phyloP scores from a whole-genome alignment of 1,140 invertebrate species.

The Stegodyphus mimosarum region DNA sequence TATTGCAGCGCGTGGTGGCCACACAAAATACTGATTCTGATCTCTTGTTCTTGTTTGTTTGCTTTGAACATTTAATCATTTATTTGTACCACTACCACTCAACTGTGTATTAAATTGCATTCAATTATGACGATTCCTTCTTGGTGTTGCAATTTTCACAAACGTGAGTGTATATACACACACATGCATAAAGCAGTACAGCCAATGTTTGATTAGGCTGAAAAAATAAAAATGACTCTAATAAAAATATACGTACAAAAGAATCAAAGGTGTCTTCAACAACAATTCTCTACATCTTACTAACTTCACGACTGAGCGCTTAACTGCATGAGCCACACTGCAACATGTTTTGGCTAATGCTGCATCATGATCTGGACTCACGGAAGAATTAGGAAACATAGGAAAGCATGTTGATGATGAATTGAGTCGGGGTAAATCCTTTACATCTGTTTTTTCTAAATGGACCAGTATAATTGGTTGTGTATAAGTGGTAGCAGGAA shows the following conservation, averaged over 20 bases:
- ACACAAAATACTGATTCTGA: too few species aligned
- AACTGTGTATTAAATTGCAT: too few species aligned
- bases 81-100: too few species aligned
- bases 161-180: too few species aligned
- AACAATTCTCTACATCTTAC: conserved; percentile 74
- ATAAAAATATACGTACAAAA: conserved; percentile 70
- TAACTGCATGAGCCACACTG: conserved; percentile 86
- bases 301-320: conserved; percentile 80
- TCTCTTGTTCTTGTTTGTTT: too few species aligned
- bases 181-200: too few species aligned
- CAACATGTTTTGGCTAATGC: conserved; percentile 88
- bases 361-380: conserved; percentile 89
- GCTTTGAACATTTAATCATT: too few species aligned
- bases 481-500: conserved; percentile 78
- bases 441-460: conserved; percentile 86
- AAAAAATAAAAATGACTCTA: conserved; percentile 4
- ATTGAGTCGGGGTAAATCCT: conserved; percentile 27
- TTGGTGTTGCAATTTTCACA: too few species aligned
- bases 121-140: too few species aligned
- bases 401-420: conserved; percentile 73
- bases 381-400: conserved; percentile 80
- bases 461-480: conserved; percentile 85
- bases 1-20: too few species aligned
- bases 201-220: too few species aligned
- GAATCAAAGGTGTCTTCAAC: conserved; percentile 51